A percentile compares a stretch with the other conserved stretches of the same genome.
Conservation (phyloP, 2,797 vertebrate species). For the Chaenodraco wilsoni region DNA sequence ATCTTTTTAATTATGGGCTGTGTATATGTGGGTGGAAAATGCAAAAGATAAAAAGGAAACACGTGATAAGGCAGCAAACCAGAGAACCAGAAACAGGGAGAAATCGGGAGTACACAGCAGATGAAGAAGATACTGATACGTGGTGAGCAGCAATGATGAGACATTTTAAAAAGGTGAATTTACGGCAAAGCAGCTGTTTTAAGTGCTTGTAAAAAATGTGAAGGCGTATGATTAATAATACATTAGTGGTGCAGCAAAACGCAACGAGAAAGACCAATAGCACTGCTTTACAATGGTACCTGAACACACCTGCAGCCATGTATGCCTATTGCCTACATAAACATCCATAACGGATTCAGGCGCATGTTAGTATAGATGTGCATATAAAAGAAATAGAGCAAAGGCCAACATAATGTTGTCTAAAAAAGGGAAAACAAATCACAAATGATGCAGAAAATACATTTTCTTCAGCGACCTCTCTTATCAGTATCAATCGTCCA, state of each 20-base stretch:
- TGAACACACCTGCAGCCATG: slow-evolving; percentile 12
- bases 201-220: slow-evolving; percentile 57
- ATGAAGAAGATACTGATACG: slow-evolving; percentile 23
- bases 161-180: slow-evolving; percentile 52
- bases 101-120: slow-evolving; percentile 4
- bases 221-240: slow-evolving; percentile 64
- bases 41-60: slow-evolving; percentile 3
- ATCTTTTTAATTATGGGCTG: background rate
- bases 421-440: too few relatives aligned
- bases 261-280: slow-evolving; percentile 24
- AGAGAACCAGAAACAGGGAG: background rate
- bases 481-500: background rate
- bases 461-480: too few relatives aligned
- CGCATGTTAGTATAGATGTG: too few relatives aligned
- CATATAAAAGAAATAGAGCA: background rate
- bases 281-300: slow-evolving; percentile 14
- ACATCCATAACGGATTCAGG: background rate
- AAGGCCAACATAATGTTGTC: too few relatives aligned
- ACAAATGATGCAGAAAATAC: too few relatives aligned
- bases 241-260: slow-evolving; percentile 46
- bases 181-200: slow-evolving; percentile 47
- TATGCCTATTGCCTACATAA: background rate
- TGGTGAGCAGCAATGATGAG: slow-evolving; percentile 31
- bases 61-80: background rate
- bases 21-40: background rate